Conservation (phyloP, 2,797 vertebrate species). For the Ceyx erithaca region DNA sequence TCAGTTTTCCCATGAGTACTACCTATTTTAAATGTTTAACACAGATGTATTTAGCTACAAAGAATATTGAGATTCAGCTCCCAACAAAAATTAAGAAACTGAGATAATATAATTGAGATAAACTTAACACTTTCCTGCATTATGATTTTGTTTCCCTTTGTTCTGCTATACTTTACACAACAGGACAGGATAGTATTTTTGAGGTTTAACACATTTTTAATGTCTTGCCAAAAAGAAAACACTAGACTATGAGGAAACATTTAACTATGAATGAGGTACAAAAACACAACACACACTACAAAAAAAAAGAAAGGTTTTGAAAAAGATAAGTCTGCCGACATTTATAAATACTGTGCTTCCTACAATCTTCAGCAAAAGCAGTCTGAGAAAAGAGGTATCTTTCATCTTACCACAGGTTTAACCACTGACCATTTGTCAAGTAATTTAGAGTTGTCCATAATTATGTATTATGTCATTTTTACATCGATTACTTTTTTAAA, state of each 20-base stretch:
- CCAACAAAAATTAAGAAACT: conserved; percentile 64
- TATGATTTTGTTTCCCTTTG: conserved; percentile 25
- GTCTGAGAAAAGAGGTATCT: background rate
- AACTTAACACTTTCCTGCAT: conserved; percentile 60
- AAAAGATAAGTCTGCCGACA: background rate
- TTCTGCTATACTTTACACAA: conserved; percentile 57
- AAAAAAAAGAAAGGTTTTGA: conserved; percentile 11
- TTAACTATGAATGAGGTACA: conserved; percentile 61
- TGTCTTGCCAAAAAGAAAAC: conserved; percentile 76
- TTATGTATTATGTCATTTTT: background rate
- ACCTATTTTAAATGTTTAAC: conserved; percentile 78
- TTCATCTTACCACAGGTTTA: background rate
- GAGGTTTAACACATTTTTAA: conserved; percentile 76
- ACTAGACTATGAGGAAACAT: conserved; percentile 68
- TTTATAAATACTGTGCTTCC: background rate
- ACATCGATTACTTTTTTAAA: background rate
- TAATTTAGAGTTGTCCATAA: background rate
- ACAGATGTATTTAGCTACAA: conserved; percentile 71
- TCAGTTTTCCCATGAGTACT: conserved; percentile 77
- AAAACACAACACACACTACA: conserved; percentile 29
- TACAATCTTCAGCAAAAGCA: background rate
- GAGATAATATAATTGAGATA: conserved; percentile 71
- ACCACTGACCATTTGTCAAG: background rate
- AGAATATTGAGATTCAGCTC: conserved; percentile 70
- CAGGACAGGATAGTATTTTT: conserved; percentile 67